phyloP scores from a whole-genome alignment of 1,140 invertebrate species.

The Orius laevigatus region DNA sequence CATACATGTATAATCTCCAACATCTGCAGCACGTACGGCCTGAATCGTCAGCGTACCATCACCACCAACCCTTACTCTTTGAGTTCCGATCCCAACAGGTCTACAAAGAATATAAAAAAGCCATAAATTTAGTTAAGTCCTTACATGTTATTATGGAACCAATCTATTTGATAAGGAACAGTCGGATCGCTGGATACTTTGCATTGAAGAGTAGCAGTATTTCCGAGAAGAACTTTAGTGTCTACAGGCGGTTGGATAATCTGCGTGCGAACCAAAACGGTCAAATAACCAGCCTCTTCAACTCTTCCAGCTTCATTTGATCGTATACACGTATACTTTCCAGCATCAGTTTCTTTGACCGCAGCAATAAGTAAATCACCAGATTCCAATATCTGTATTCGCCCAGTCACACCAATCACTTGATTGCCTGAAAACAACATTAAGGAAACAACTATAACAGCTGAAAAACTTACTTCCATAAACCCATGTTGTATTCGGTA shows the following conservation, averaged over 20 bases:
- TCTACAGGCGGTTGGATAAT: constrained; percentile 83
- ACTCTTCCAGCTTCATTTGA: constrained; percentile 76
- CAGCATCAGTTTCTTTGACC: constrained; percentile 61
- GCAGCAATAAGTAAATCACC: constrained; percentile 78
- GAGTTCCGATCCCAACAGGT: constrained; percentile 27
- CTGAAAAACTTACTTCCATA: constrained; percentile 51
- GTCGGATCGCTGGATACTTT: constrained; percentile 82
- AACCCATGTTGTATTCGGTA: constrained; percentile 82
- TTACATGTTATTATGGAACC: constrained; percentile 77
- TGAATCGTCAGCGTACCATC: constrained; percentile 67
- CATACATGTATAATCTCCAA: constrained; percentile 64
- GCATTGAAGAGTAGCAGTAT: constrained; percentile 80
- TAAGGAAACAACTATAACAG: background rate
- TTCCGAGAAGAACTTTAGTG: constrained; percentile 70
- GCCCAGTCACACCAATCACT: constrained; percentile 39
- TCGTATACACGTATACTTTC: constrained; percentile 75
- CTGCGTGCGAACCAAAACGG: constrained; percentile 79
- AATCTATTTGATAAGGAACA: constrained; percentile 77
- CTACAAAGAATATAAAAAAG: constrained; percentile 13
- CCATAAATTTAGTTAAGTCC: constrained; percentile 19
- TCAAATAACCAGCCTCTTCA: constrained; percentile 61
- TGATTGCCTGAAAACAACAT: constrained; percentile 29
- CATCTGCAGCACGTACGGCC: constrained; percentile 64
- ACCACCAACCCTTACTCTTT: constrained; percentile 48
- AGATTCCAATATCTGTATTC: constrained; percentile 58